Evolutionary conservation across 2,113 vertebrate genomes (phyloP).

Genomic region (Dipodomys merriami): DNA sequence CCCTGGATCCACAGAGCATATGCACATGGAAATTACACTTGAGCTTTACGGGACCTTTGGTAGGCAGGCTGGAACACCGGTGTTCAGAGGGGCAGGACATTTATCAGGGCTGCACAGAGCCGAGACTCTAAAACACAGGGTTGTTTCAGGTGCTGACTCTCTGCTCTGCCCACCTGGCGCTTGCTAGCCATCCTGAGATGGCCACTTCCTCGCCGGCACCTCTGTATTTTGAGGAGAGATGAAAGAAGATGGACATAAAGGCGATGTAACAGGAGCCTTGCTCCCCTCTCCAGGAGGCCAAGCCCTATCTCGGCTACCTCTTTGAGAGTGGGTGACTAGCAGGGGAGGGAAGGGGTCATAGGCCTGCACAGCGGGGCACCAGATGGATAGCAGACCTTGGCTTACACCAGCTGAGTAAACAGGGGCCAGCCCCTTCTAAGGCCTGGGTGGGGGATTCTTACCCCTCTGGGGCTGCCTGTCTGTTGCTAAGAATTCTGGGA

Average conservation of each 20-base stretch:
- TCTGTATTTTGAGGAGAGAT: conserved; percentile 30
- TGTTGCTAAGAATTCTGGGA: conserved; percentile 76
- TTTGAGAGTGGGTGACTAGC: conserved; percentile 16
- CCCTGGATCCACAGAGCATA: neutral
- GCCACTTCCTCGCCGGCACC: neutral
- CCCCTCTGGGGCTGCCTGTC: conserved; percentile 4
- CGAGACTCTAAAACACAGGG: neutral
- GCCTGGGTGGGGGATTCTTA: neutral
- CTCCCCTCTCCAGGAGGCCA: conserved; percentile 36
- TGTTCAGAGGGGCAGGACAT: neutral
- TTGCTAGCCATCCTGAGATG: neutral
- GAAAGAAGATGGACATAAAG: conserved; percentile 49
- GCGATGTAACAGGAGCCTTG: conserved; percentile 50
- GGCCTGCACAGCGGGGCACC: conserved; percentile 51
- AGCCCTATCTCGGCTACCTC: conserved; percentile 18
- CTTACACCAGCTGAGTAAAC: conserved; percentile 78
- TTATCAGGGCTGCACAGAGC: neutral
- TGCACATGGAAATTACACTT: neutral
- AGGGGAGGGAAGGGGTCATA: conserved; percentile 47
- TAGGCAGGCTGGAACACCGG: neutral
- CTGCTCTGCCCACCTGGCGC: neutral
- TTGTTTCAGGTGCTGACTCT: neutral
- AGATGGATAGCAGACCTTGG: conserved; percentile 51
- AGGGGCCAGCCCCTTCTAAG: conserved; percentile 29
- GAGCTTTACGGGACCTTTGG: neutral